These are phyloP conservation scores for Morelia viridis DNA, from an alignment of 2,797 vertebrate species.

Conservation along the genomic window DNA sequence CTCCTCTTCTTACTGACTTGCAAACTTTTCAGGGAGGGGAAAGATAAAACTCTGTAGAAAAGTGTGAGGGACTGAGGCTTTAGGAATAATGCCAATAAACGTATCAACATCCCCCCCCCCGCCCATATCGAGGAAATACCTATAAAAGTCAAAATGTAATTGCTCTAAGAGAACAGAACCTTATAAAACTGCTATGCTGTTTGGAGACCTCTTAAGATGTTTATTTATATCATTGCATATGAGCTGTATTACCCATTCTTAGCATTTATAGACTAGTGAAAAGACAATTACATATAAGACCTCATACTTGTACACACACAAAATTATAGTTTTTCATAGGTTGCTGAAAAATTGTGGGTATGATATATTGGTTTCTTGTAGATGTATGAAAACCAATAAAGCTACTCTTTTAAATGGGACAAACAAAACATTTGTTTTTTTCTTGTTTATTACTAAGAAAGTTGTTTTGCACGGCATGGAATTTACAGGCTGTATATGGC, in stretches of 20 bases:
- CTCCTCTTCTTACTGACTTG: neutral
- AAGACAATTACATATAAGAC: neutral
- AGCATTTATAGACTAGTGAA: conserved; percentile 4
- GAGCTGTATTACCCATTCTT: conserved; percentile 12
- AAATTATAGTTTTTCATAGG: conserved; percentile 2
- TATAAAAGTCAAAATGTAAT: neutral
- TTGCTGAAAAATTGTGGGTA: neutral
- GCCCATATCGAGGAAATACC: neutral
- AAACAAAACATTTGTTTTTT: neutral
- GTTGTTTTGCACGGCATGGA: neutral
- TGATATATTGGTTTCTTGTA: neutral
- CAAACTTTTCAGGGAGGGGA: neutral
- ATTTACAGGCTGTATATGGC: conserved; percentile 9
- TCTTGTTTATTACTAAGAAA: conserved; percentile 23
- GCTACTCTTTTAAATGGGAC: neutral
- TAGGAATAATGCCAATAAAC: neutral
- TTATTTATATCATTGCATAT: neutral
- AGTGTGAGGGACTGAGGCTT: neutral
- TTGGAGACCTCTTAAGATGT: neutral
- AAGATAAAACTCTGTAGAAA: neutral
- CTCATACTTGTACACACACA: neutral
- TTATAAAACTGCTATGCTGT: conserved; percentile 5
- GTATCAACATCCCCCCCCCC: neutral
- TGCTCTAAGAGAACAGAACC: neutral
- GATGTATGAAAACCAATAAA: conserved; percentile 17